A percentile compares a stretch with the other conserved stretches of the same genome.
phyloP scores from a whole-genome alignment of 2,797 vertebrate genomes.

The Gadopsis marmoratus region DNA sequence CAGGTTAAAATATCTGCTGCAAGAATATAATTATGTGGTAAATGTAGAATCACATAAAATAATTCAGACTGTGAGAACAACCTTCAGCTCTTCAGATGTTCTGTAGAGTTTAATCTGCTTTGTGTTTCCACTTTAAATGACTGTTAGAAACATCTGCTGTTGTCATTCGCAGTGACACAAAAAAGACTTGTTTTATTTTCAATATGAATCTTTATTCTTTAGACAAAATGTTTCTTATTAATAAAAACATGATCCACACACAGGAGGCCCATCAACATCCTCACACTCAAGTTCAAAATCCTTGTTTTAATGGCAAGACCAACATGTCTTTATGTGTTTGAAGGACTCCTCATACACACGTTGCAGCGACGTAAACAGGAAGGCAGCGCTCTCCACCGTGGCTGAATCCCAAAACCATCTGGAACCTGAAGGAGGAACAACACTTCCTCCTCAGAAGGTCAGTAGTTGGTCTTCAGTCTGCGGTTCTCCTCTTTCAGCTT shows the following conservation, averaged over 20 bases:
- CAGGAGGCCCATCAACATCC: not conserved
- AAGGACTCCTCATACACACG: not conserved
- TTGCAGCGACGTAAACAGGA: not conserved
- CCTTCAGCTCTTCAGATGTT: no score
- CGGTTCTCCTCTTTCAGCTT: slow-evolving; percentile 95
- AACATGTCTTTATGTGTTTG: not conserved
- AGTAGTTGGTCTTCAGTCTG: slow-evolving; percentile 92
- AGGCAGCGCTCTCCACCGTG: not conserved
- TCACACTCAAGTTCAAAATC: no score
- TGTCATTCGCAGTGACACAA: slow-evolving; percentile 2
- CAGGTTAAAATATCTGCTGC: no score
- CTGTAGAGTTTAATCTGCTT: no score
- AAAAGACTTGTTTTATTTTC: not conserved
- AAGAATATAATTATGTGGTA: no score
- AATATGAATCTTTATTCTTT: slow-evolving; percentile 32
- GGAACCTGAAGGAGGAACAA: not conserved
- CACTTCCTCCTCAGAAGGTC: slow-evolving; percentile 56
- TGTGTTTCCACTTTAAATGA: not conserved
- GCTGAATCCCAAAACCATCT: not conserved
- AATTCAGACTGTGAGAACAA: no score
- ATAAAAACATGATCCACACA: slow-evolving; percentile 32
- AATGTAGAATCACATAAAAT: no score
- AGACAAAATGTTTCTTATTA: slow-evolving; percentile 16
- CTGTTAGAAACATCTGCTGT: no score
- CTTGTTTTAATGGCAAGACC: no score